These are phyloP conservation scores for Procambarus clarkii DNA, from an alignment of 1,140 invertebrate genomes.

Conservation along the genomic window DNA sequence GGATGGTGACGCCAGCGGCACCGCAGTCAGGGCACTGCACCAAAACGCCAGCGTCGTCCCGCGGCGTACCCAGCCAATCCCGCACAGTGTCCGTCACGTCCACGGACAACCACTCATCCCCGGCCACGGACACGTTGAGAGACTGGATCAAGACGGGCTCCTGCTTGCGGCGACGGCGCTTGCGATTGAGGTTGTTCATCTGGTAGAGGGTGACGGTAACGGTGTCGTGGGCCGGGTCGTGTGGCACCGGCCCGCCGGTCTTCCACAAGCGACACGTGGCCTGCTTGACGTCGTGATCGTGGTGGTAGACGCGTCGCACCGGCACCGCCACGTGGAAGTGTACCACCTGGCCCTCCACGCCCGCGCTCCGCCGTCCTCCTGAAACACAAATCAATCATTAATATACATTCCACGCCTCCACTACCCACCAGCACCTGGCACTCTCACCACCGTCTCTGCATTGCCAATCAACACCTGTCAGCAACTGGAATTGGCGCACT, in stretches of 20 bases:
- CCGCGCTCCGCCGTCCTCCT: slow-evolving; percentile 38
- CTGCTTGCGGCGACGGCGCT: slow-evolving; percentile 35
- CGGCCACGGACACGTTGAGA: slow-evolving; percentile 48
- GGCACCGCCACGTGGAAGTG: slow-evolving; percentile 64
- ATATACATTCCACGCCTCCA: neutral
- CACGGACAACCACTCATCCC: slow-evolving; percentile 54
- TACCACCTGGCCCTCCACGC: slow-evolving; percentile 51
- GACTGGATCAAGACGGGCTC: slow-evolving; percentile 40
- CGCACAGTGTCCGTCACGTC: slow-evolving; percentile 47
- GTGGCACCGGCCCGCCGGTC: slow-evolving; percentile 36
- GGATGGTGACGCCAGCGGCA: slow-evolving; percentile 58
- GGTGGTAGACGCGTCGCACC: slow-evolving; percentile 47
- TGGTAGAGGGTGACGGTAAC: slow-evolving; percentile 56
- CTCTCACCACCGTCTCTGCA: neutral
- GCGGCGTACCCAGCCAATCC: slow-evolving; percentile 43
- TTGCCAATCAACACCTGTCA: neutral
- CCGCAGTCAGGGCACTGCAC: slow-evolving; percentile 54
- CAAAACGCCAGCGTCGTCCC: slow-evolving; percentile 51
- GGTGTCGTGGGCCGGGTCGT: slow-evolving; percentile 23
- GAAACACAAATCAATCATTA: neutral
- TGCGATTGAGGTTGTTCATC: slow-evolving; percentile 30
- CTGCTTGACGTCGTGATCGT: slow-evolving; percentile 47
- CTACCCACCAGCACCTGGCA: neutral
- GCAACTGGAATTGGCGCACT: neutral
- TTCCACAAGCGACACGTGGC: slow-evolving; percentile 61